Base-by-base conservation (phyloP, 2,888 invertebrate species). In the Euzophera pinguis region DNA sequence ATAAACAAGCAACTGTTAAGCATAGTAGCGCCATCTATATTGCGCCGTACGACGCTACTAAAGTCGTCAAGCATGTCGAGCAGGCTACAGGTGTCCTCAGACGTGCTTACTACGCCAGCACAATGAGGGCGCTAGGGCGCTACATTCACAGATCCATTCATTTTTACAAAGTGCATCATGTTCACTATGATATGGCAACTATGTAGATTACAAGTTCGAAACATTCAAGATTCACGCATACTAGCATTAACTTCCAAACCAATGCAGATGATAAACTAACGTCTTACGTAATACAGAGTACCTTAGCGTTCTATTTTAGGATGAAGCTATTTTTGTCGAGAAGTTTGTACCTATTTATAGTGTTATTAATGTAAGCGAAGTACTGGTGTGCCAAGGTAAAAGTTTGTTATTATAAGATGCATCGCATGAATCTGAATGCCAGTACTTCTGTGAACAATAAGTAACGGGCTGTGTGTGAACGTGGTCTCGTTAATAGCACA, bases 401-500 rank as follows among this genome's bases (percentile, higher is more conserved):
- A 48, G 27, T 48, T 37, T 37, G 22, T 22, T 34, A 38, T 48
- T 10, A 48, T 48, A 38, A 48, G 17, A 48, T 27, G 12, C 42
- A 42, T 47, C 42, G 10, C 13, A 34, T 5, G 3, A 16, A 38
- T 48, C 49, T 47, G 35, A 42, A 41, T 50, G 50, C 17, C 14
- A 47, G 42, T 42, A 39, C 37, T 9, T 43, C 22, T 22, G 5
- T 29, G 47, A 50, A 56, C 52, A 56, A 59, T 56, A 38, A 50
- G 57, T 54, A 57, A 55, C 58, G 55, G 60, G 50, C 14, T 49
- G 43, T 61, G 43, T 61, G 64, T 65, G 67, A 69, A 68, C 62
- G 67, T 58, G 60, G 64, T 63, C 62, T 58, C 62, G 67, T 65
- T 75, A 78, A 80, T 78, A 75, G 67, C 75, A 64, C 71, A 69